phyloP scores from a whole-genome alignment of 2,888 invertebrate genomes.

The Dynastes maya region DNA sequence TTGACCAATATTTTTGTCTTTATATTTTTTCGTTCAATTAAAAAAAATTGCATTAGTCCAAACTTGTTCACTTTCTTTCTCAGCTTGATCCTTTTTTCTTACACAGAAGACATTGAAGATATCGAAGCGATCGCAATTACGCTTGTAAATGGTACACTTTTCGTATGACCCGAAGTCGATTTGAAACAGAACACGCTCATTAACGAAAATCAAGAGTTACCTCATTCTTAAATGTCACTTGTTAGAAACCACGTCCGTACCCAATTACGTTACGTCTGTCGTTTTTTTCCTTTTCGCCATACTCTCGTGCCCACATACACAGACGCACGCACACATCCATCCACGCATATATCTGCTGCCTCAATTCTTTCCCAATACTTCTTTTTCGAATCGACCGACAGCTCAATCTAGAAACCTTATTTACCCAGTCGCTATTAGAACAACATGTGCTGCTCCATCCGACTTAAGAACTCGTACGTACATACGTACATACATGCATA shows the following conservation, averaged over 20 bases:
- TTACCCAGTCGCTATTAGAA: slow-evolving; percentile 31
- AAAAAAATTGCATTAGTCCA: too few species aligned
- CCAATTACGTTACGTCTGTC: slow-evolving; percentile 29
- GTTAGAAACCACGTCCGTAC: slow-evolving; percentile 42
- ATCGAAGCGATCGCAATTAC: background rate
- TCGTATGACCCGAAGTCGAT: background rate
- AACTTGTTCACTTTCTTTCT: too few species aligned
- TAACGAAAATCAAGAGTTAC: slow-evolving; percentile 46
- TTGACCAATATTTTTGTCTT: too few species aligned
- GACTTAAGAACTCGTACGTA: background rate
- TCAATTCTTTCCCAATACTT: slow-evolving; percentile 31
- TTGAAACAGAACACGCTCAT: slow-evolving; percentile 29
- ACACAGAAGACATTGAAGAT: background rate
- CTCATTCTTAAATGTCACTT: slow-evolving; percentile 51
- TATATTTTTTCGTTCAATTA: too few species aligned
- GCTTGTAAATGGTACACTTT: background rate
- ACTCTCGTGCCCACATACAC: slow-evolving; percentile 1
- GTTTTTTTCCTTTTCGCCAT: slow-evolving; percentile 23
- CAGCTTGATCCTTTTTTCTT: too few species aligned
- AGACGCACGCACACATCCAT: background rate
- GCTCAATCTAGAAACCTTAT: slow-evolving; percentile 41
- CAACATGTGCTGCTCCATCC: slow-evolving; percentile 20
- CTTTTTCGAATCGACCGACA: slow-evolving; percentile 6
- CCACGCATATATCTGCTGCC: background rate
- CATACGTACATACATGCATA: too few species aligned